Conservation (phyloP, 1,140 invertebrate species). For the Ostrea denselamellosa region DNA sequence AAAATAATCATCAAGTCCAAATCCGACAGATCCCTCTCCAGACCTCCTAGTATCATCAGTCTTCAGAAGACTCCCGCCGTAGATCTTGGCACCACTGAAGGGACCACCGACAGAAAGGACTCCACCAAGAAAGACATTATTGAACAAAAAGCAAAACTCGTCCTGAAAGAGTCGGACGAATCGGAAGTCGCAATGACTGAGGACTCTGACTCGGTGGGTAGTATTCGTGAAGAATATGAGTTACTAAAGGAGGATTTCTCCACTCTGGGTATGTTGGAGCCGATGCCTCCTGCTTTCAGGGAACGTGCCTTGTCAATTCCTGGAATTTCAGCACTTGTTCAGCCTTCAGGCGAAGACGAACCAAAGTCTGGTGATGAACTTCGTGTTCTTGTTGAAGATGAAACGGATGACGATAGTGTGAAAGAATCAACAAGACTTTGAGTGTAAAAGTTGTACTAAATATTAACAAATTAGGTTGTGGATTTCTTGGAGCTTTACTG, state of each 20-base stretch:
- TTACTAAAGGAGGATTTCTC: slow-evolving; percentile 46
- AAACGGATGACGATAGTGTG: slow-evolving; percentile 46
- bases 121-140: background rate
- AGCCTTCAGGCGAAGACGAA: slow-evolving; percentile 44
- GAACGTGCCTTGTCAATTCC: slow-evolving; percentile 52
- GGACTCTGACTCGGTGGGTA: slow-evolving; percentile 54
- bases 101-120: slow-evolving; percentile 29
- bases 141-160: slow-evolving; percentile 6
- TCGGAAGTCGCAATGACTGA: slow-evolving; percentile 27
- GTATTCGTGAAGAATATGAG: slow-evolving; percentile 52
- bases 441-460: no score
- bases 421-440: slow-evolving; percentile 38
- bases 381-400: slow-evolving; percentile 42
- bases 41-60: slow-evolving; percentile 54
- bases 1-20: slow-evolving; percentile 24
- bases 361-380: slow-evolving; percentile 21
- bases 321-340: slow-evolving; percentile 34
- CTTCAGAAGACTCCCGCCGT: slow-evolving; percentile 36
- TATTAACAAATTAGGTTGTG: no score
- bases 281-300: slow-evolving; percentile 14
- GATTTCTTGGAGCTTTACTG: no score
- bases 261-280: slow-evolving; percentile 2
- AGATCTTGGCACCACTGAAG: background rate
- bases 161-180: slow-evolving; percentile 41
- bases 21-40: slow-evolving; percentile 47